These are phyloP conservation scores for Hemiscyllium ocellatum DNA, from an alignment of 2,113 vertebrate species.

Conservation along the genomic window DNA sequence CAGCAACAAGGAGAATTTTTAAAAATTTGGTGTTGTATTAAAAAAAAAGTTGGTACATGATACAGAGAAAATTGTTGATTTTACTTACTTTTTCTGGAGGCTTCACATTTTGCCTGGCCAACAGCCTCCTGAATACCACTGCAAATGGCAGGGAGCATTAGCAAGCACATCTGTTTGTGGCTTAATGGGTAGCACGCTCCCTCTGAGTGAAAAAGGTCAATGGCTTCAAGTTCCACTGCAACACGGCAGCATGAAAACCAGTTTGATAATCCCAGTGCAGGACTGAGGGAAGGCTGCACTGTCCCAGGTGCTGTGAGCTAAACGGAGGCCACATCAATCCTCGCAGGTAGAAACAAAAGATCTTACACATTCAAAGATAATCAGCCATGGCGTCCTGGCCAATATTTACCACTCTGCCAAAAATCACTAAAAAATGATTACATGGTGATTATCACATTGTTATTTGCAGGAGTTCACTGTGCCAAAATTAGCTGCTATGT, in stretches of 20 bases:
- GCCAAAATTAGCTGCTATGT: neutral
- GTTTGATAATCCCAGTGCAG: neutral
- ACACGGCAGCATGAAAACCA: neutral
- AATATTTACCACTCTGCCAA: neutral
- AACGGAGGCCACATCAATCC: neutral
- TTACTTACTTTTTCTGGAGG: neutral
- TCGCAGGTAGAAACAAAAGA: neutral
- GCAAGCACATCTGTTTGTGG: neutral
- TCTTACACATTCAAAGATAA: neutral
- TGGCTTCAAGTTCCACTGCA: neutral
- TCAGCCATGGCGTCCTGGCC: neutral
- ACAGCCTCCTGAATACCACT: neutral
- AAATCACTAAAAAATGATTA: neutral
- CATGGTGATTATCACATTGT: neutral
- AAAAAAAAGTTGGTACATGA: neutral
- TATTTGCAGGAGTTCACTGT: neutral
- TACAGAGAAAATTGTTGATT: neutral
- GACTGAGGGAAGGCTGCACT: neutral
- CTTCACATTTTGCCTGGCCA: neutral
- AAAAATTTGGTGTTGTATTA: neutral
- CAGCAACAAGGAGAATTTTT: neutral
- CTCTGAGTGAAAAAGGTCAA: neutral
- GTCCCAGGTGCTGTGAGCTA: neutral
- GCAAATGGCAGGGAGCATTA: neutral
- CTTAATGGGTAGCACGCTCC: neutral